These are phyloP conservation scores for Pterois miles DNA, from an alignment of 2,797 vertebrate species.

Conservation along the genomic window DNA sequence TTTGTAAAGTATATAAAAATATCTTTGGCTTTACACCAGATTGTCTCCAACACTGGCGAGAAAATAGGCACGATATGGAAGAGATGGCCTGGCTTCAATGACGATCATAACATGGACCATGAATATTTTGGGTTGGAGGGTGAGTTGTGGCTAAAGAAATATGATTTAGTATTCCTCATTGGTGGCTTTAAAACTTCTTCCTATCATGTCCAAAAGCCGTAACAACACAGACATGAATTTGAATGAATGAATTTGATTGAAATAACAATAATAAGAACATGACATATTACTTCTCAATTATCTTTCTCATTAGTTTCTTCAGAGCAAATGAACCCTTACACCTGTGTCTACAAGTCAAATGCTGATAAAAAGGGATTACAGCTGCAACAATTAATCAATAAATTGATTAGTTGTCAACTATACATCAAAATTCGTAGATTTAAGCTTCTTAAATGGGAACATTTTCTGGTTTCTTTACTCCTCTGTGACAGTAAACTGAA, in stretches of 20 bases:
- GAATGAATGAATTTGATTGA: neutral
- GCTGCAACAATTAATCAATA: no score
- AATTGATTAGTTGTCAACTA: no score
- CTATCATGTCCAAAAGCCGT: neutral
- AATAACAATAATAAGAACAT: neutral
- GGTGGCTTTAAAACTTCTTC: neutral
- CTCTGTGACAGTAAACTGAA: no score
- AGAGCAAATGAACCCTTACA: neutral
- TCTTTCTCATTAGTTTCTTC: neutral
- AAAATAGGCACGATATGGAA: constrained; percentile 80
- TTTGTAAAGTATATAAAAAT: rapidly evolving
- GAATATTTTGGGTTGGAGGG: constrained; percentile 87
- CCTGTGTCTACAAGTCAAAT: neutral
- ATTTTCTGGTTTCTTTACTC: no score
- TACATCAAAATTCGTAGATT: no score
- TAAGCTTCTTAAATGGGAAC: no score
- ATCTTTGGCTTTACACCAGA: constrained; percentile 49
- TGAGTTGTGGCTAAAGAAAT: constrained; percentile 55
- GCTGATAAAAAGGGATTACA: neutral
- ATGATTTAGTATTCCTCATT: neutral
- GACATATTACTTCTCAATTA: neutral
- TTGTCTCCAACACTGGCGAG: constrained; percentile 77
- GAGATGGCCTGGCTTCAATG: constrained; percentile 85
- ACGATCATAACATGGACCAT: constrained; percentile 85
- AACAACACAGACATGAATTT: neutral